Conservation (phyloP, 2,888 invertebrate genomes). For the Cheilosia pagana region DNA sequence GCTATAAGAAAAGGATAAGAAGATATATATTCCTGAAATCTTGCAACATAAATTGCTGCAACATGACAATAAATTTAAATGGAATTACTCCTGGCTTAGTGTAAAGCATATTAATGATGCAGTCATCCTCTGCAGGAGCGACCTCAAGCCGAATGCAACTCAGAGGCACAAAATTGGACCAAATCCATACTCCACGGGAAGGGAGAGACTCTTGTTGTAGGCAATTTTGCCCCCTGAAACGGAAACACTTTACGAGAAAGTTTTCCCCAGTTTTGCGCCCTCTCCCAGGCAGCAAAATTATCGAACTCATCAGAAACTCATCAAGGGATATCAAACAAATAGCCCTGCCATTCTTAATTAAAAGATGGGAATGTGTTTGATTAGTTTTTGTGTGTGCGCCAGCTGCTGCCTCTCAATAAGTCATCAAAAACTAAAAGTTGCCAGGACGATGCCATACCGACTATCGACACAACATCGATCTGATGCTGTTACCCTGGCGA, state of each 20-base stretch:
- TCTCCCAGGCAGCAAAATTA: not conserved
- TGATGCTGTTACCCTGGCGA: no score
- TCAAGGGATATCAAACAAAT: not conserved
- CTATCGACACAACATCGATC: no score
- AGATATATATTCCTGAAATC: conserved; percentile 35
- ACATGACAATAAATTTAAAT: conserved; percentile 67
- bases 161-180: not conserved
- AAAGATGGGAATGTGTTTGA: not conserved
- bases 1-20: conserved; percentile 17
- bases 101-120: conserved; percentile 45
- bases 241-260: conserved; percentile 6
- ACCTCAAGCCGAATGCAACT: conserved; percentile 26
- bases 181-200: not conserved
- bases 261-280: not conserved
- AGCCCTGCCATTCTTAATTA: not conserved
- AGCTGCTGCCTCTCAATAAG: not conserved
- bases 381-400: no score
- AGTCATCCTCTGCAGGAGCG: not conserved
- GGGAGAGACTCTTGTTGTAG: not conserved
- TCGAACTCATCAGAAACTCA: conserved; percentile 12
- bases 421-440: not conserved
- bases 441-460: not conserved
- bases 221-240: not conserved
- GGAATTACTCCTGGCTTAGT: conserved; percentile 59
- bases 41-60: conserved; percentile 58